Evolutionary conservation across 2,797 vertebrate genomes (phyloP).

Genomic region (Crocidura indochinensis): DNA sequence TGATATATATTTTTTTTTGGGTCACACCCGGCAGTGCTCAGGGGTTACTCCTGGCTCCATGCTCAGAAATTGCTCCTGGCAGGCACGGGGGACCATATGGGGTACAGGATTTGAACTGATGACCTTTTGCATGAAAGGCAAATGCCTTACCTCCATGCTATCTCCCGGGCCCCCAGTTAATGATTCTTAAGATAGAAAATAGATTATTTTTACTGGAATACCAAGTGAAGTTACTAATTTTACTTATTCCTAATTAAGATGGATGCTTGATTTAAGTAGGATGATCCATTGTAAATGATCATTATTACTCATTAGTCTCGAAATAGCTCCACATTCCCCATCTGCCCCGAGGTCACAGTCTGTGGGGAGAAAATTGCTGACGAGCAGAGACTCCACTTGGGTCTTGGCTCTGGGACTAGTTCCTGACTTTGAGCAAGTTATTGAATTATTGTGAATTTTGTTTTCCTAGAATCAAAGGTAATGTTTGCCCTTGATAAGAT

Average conservation of each 20-base stretch:
- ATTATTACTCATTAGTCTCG: background rate
- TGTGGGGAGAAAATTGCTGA: fast-evolving
- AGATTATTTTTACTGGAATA: background rate
- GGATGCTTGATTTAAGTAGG: background rate
- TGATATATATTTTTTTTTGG: too few relatives aligned
- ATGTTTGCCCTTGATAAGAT: conserved; percentile 20
- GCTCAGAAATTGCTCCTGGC: too few relatives aligned
- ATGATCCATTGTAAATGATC: background rate
- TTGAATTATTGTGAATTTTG: background rate
- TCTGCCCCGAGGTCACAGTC: too few relatives aligned
- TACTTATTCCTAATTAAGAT: background rate
- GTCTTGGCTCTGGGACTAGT: background rate
- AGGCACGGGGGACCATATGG: too few relatives aligned
- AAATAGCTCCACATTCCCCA: background rate
- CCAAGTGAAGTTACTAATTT: background rate
- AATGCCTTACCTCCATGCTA: too few relatives aligned
- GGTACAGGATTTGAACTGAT: too few relatives aligned
- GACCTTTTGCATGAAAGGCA: too few relatives aligned
- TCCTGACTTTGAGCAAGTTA: background rate
- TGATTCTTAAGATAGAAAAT: background rate
- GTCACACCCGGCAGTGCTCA: too few relatives aligned
- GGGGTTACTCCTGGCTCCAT: too few relatives aligned
- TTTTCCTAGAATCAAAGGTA: background rate
- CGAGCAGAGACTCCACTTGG: background rate
- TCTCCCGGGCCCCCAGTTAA: too few relatives aligned